phyloP scores from a whole-genome alignment of 1,140 invertebrate species.

The Chrysomallon squamiferum region DNA sequence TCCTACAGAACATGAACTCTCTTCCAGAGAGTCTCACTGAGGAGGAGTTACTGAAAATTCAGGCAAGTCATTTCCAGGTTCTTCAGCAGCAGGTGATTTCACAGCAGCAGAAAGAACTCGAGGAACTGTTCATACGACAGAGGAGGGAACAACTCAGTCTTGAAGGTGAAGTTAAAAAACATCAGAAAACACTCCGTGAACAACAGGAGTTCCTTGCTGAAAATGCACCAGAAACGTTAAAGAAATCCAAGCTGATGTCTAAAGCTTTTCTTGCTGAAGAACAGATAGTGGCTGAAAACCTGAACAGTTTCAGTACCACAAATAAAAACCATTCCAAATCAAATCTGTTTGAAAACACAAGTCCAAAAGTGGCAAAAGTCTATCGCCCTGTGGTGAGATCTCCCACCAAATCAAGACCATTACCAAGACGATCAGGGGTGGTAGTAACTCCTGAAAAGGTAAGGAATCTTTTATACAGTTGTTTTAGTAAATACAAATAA shows the following conservation, averaged over 20 bases:
- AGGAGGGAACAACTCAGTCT: slow-evolving; percentile 36
- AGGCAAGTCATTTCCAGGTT: slow-evolving; percentile 34
- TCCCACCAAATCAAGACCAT: slow-evolving; percentile 23
- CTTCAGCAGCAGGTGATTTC: slow-evolving; percentile 31
- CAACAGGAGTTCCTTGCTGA: slow-evolving; percentile 34
- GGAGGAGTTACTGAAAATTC: slow-evolving; percentile 33
- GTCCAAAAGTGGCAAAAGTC: slow-evolving; percentile 25
- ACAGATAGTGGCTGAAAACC: slow-evolving; percentile 2
- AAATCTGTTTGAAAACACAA: slow-evolving; percentile 25
- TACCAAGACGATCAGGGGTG: neutral
- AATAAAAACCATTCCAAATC: slow-evolving; percentile 27
- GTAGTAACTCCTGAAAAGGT: slow-evolving; percentile 20
- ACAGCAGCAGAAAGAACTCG: slow-evolving; percentile 40
- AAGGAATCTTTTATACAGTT: too few species aligned
- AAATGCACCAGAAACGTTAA: slow-evolving; percentile 30
- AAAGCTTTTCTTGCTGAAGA: neutral
- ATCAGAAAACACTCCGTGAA: slow-evolving; percentile 29
- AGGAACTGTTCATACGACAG: slow-evolving; percentile 38
- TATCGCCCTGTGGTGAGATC: slow-evolving; percentile 29
- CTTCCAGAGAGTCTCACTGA: slow-evolving; percentile 6
- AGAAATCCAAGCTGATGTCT: slow-evolving; percentile 11
- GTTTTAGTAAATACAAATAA: neutral
- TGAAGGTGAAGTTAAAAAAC: slow-evolving; percentile 35
- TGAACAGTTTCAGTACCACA: slow-evolving; percentile 24
- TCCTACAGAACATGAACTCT: neutral